Evolutionary conservation across 1,140 invertebrate genomes (phyloP), one percentile per base, ranked within the genome.

Genomic region (Meteorus sp.): DNA sequence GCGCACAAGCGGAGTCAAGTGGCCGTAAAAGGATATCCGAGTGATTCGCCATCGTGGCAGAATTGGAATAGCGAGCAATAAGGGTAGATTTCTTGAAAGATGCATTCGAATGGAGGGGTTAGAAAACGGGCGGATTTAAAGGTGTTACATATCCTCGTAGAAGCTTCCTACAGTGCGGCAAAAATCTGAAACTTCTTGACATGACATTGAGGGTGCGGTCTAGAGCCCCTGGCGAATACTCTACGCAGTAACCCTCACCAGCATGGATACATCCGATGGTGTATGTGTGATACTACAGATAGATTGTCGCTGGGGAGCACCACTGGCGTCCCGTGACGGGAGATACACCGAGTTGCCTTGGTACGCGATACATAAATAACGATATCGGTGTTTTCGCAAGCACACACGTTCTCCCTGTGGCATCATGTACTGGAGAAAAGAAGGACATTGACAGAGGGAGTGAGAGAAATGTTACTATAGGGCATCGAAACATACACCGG

Each of bases 311-410:
- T 17, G 33, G 20, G 11, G 29, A 15, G 33, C 33, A 6, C 45
- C 22, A 27, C 37, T 22, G 31, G 8, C 17, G 31, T 19, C 33
- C 50, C 33, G 39, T 39, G 50, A 52, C 17, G 17, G 13, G 33
- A 33, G 19, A n/a, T 39, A 52, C 39, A 52, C 20, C 25, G 45
- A 51, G 48, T 15, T 22, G 22, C 33, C 33, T 52, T 68, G 66
- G 62, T 57, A 64, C 56, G 64, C 69, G 72, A 75, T 78, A 75
- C 73, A 77, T 77, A 77, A 77, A 77, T 77, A 77, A 77, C 71
- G 69, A 74, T 75, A 77, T 77, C 71, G 74, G 68, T 77, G 72
- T 74, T 77, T 77, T 75, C 70, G 65, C 73, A 76, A 73, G 71
- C 70, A 71, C 70, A 75, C 69, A 68, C 71, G 67, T 39, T 39